Conservation (phyloP, 2,888 invertebrate species). For the Drosophila leonis region DNA sequence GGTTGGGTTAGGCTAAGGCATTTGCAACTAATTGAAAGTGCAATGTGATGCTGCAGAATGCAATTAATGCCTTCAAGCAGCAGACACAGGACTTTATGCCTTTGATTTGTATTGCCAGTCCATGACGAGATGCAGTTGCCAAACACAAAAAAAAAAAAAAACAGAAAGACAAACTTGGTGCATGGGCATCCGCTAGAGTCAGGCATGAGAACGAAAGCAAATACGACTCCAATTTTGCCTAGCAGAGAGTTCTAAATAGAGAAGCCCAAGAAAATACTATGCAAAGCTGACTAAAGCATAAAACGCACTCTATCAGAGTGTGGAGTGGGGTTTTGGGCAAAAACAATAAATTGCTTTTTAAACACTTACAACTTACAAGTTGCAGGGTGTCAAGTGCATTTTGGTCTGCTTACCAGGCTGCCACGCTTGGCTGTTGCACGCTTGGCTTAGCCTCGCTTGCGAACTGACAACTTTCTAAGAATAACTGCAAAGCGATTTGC, state of each 20-base stretch:
- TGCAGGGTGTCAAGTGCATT: slow-evolving; percentile 54
- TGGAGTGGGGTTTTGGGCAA: slow-evolving; percentile 30
- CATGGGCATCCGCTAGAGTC: slow-evolving; percentile 16
- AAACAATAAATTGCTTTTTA: slow-evolving; percentile 80
- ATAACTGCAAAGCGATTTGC: slow-evolving; percentile 79
- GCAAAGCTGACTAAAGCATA: slow-evolving; percentile 3
- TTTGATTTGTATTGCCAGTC: slow-evolving; percentile 64
- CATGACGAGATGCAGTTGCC: slow-evolving; percentile 34
- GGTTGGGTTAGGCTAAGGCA: slow-evolving; percentile 60
- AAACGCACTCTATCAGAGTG: too few species aligned
- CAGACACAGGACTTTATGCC: slow-evolving; percentile 38
- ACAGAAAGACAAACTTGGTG: slow-evolving; percentile 18
- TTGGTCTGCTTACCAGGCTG: slow-evolving; percentile 34
- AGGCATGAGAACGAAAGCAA: neutral
- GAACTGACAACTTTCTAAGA: slow-evolving; percentile 79
- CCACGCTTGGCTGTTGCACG: slow-evolving; percentile 34
- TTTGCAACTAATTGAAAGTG: slow-evolving; percentile 84
- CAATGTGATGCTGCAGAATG: slow-evolving; percentile 84
- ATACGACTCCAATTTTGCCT: neutral
- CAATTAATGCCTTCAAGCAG: slow-evolving; percentile 83
- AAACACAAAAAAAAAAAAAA: slow-evolving; percentile 12
- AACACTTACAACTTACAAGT: slow-evolving; percentile 75
- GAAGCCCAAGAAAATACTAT: neutral
- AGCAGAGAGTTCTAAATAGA: neutral
- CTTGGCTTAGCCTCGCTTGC: slow-evolving; percentile 57